Base-by-base conservation (phyloP, 2,113 vertebrate genomes). In the Seriola quinqueradiata region DNA sequence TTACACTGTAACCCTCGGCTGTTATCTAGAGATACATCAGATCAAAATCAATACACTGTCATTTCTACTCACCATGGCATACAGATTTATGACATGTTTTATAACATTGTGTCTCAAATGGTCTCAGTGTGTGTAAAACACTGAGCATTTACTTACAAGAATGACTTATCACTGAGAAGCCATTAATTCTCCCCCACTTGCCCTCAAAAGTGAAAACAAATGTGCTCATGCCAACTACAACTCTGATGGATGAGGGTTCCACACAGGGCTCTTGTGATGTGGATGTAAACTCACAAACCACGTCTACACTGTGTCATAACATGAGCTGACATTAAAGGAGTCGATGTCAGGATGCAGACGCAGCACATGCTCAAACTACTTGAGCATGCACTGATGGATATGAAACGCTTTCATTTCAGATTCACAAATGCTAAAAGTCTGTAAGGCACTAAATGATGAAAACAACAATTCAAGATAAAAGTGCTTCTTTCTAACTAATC, bases 191-290 rank as follows among this genome's bases (percentile, higher is more conserved):
- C 14, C 74, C 59, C 23, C 46, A 63, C 61, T 70, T 81, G 52
- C 44, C 59, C 70, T 61, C 70, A 67, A 50, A 87, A 81, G 68
- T 83, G 58, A 84, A 82, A 87, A 78, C 74, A 75, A 81, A 25
- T 42, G 78, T 79, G 13, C 25, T 67, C 14, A 11, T 76, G 72
- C 77, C 72, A 79, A 46, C 70, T 64, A 9, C 48, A 28, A 8
- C 74, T 77, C 16, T 74, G 81, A 87, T 75, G 66, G 44, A 40
- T 48, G 40, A 81, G 66, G 67, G 32, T 66, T 82, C 19, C 40
- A 50, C 67, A 32, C 60, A 40, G 36, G 63, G 23, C 14, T 28
- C 46, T 16, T 75, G 25, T 74, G 75, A 75, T 66, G 72, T 80
- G 54, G 71, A 77, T 32, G 52, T 74, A 69, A 60, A 77, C 44